phyloP scores from a whole-genome alignment of 2,113 vertebrate genomes.

The Panurus biarmicus region DNA sequence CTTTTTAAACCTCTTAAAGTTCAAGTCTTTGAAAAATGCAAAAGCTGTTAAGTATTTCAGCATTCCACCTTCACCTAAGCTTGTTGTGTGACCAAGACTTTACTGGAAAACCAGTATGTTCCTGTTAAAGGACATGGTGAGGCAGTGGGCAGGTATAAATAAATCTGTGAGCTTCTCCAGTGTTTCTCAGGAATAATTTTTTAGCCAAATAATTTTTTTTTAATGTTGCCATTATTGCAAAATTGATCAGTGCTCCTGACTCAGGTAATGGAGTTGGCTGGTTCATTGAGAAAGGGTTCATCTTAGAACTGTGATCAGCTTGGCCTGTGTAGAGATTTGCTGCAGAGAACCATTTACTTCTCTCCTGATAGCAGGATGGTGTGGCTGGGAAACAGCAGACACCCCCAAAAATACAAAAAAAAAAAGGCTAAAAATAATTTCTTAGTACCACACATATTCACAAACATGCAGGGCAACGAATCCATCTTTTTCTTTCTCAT shows the following conservation, averaged over 20 bases:
- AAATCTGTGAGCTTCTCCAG: background rate
- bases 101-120: background rate
- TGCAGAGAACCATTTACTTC: background rate
- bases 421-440: background rate
- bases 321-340: background rate
- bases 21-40: slow-evolving; percentile 14
- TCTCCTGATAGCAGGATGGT: background rate
- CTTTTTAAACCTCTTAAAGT: slow-evolving; percentile 9
- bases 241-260: background rate
- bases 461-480: background rate
- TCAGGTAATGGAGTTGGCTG: background rate
- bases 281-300: background rate
- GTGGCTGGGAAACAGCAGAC: background rate
- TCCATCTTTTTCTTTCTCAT: background rate
- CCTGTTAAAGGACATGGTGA: background rate
- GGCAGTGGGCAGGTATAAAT: background rate
- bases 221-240: background rate
- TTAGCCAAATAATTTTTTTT: background rate
- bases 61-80: background rate
- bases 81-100: background rate
- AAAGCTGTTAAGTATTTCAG: background rate
- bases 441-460: background rate
- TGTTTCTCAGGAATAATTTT: background rate
- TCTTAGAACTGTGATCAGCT: background rate
- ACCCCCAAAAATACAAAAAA: background rate